Evolutionary conservation across 2,888 invertebrate species (phyloP), one percentile per base, ranked within the genome.

Genomic region (Pammene aurita): DNA sequence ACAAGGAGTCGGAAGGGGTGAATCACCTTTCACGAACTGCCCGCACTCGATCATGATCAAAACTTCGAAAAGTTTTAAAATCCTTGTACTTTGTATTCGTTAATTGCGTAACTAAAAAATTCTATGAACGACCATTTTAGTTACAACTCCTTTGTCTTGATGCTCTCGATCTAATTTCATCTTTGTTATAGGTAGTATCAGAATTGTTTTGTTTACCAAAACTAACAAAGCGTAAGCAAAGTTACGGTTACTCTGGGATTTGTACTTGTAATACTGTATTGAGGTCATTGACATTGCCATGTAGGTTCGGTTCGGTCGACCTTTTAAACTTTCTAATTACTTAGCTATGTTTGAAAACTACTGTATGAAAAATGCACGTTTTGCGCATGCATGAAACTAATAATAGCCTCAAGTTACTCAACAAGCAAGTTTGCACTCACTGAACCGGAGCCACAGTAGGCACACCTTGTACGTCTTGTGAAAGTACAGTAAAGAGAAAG

Each of bases 401-500:
- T 57, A 62, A 35, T 55, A 55, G 62, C 48, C 42, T 67, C 57
- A 42, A 66, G 78, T 84, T 86, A 81, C 80, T 75, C 80, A 85
- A 86, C 76, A 64, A 75, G 72, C 73, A 72, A 77, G 75, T 76
- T 83, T 80, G 79, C 81, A 84, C 80, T 80, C 84, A 84, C 77
- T 88, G 89, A 91, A 89, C 90, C 90, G 84, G 82, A 80, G 84
- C 87, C 86, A 86, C 88, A 87, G 84, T 82, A 80, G 84, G 86
- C 86, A 86, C 88, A 87, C 87, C 82, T 84, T 76, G 75, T 72
- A 74, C 76, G 84, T 81, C 86, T 91, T 90, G 92, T 92, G 92
- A 92, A 92, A 92, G 92, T 92, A 88, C 87, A 83, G 78, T 79
- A 84, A 90, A 91, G 91, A 92, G 92, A 92, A 92, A 92, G 92